Evolutionary conservation across 2,797 vertebrate species (phyloP).

Genomic region (Bovichtus variegatus): DNA sequence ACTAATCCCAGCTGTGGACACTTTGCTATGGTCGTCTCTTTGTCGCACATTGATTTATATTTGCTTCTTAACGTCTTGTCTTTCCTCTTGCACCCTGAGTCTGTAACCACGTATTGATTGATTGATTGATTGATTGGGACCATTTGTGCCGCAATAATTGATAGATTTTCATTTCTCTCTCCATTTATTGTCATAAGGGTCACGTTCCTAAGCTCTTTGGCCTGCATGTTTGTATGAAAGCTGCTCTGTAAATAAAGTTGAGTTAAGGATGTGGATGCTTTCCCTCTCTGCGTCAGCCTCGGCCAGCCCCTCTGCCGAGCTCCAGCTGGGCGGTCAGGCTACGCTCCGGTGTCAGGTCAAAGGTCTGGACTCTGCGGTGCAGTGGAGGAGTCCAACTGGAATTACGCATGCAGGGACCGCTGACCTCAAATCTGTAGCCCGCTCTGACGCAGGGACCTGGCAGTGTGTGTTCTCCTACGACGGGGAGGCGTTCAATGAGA

Average conservation of each 20-base stretch:
- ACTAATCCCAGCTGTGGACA: too few relatives aligned
- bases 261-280: too few relatives aligned
- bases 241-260: too few relatives aligned
- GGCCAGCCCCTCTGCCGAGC: rapidly evolving
- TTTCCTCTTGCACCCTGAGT: too few relatives aligned
- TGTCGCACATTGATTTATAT: too few relatives aligned
- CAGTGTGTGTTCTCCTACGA: neutral
- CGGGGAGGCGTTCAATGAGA: rapidly evolving
- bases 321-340: neutral
- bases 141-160: neutral
- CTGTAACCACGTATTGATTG: too few relatives aligned
- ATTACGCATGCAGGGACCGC: rapidly evolving
- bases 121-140: too few relatives aligned
- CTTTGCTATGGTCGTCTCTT: too few relatives aligned
- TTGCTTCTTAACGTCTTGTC: too few relatives aligned
- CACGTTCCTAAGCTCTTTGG: too few relatives aligned
- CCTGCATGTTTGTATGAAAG: too few relatives aligned
- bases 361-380: rapidly evolving
- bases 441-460: conserved; percentile 58
- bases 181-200: neutral
- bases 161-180: neutral
- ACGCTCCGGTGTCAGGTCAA: conserved; percentile 37
- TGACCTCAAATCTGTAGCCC: neutral
- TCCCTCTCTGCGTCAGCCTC: conserved; percentile 35
- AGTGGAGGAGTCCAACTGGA: conserved; percentile 46